Evolutionary conservation across 2,888 invertebrate genomes (phyloP).

Genomic region (Marronus borbonicus): DNA sequence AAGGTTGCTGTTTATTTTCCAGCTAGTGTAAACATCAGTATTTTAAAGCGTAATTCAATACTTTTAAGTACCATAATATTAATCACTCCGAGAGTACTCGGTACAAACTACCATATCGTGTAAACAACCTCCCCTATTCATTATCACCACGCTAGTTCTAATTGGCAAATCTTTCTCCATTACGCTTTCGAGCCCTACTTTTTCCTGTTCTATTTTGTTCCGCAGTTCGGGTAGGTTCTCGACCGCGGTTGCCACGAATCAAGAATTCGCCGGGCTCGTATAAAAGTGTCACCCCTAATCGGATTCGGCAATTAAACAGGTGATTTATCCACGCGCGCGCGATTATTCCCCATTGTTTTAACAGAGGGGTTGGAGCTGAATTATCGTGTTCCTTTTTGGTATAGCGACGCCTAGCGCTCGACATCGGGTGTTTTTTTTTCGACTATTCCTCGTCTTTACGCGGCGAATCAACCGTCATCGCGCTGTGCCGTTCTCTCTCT

Average conservation of each 20-base stretch:
- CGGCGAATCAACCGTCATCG: not conserved
- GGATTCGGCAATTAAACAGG: constrained; percentile 53
- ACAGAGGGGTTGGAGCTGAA: constrained; percentile 36
- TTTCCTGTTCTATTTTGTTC: constrained; percentile 8
- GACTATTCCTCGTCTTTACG: not conserved
- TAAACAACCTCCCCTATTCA: constrained; percentile 18
- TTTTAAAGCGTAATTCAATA: too few relatives aligned
- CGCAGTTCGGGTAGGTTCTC: not conserved
- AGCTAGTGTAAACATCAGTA: too few relatives aligned
- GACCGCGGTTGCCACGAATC: constrained; percentile 12
- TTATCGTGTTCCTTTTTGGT: constrained; percentile 12
- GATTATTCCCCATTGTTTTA: constrained; percentile 47
- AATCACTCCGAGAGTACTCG: too few relatives aligned
- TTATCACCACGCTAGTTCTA: constrained; percentile 16
- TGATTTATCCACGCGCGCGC: constrained; percentile 51
- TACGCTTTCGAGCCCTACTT: not conserved
- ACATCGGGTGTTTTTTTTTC: not conserved
- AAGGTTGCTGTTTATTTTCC: too few relatives aligned
- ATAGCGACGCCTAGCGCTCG: not conserved
- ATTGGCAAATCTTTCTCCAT: constrained; percentile 24
- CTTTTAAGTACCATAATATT: too few relatives aligned
- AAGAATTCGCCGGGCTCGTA: constrained; percentile 47
- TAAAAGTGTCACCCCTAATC: constrained; percentile 54
- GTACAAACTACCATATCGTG: not conserved
- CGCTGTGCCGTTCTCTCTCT: not conserved